phyloP scores from a whole-genome alignment of 37 sponge, comb jelly and placozoan genomes.

The Mnemiopsis leidyi region DNA sequence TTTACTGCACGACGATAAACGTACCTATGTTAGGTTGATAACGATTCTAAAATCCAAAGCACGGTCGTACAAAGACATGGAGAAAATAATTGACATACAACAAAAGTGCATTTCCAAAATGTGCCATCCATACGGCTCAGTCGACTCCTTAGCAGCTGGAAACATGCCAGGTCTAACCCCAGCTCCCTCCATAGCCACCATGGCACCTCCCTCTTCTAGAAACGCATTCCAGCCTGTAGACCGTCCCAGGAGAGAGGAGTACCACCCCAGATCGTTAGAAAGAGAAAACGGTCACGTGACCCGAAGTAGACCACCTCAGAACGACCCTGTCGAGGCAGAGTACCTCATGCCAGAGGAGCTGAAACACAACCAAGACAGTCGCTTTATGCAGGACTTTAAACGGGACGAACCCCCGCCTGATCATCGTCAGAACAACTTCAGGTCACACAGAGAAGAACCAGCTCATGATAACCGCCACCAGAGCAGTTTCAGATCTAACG shows the following conservation, averaged over 20 bases:
- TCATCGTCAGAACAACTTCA: neutral
- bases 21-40: conserved; percentile 51
- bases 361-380: conserved; percentile 24
- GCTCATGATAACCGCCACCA: neutral
- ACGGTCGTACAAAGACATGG: conserved; percentile 47
- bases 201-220: neutral
- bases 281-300: neutral
- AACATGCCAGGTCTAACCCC: neutral
- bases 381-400: neutral
- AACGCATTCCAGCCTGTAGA: conserved; percentile 12
- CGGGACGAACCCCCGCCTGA: neutral
- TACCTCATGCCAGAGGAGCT: conserved; percentile 59
- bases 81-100: conserved; percentile 58
- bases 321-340: neutral
- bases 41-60: conserved; percentile 46
- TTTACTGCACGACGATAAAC: conserved; percentile 43
- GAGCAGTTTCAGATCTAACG: neutral
- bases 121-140: conserved; percentile 45
- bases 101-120: conserved; percentile 62
- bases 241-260: neutral
- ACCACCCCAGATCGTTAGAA: conserved; percentile 30
- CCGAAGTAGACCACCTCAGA: neutral
- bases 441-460: neutral
- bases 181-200: conserved; percentile 12
- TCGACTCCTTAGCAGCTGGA: conserved; percentile 35